Percentiles rank a stretch among this genome's conserved stretches.
These are phyloP conservation scores for Falco cherrug DNA, from an alignment of 2,797 vertebrate genomes.

Conservation along the genomic window DNA sequence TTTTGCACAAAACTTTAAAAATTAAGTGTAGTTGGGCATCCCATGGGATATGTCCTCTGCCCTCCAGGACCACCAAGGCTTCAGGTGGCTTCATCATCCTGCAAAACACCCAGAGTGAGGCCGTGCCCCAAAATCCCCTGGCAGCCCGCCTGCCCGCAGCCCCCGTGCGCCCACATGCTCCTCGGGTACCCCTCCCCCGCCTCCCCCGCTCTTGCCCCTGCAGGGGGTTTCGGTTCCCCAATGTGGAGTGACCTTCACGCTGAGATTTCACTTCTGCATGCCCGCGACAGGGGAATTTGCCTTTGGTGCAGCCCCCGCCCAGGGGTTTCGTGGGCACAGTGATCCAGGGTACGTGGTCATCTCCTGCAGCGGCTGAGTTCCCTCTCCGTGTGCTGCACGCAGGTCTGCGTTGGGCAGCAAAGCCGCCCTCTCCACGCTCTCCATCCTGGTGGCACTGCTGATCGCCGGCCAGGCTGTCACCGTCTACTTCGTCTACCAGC, in stretches of 20 bases:
- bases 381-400: neutral
- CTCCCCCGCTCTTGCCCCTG: accelerated
- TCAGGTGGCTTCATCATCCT: neutral
- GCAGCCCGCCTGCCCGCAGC: neutral
- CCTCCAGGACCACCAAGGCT: accelerated
- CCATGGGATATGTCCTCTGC: accelerated
- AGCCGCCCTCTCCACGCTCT: constrained; percentile 80
- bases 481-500: constrained; percentile 84
- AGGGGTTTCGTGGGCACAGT: accelerated
- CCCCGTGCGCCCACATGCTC: neutral
- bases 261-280: constrained; percentile 24
- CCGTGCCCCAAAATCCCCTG: neutral
- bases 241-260: neutral
- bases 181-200: accelerated
- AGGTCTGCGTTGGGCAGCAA: constrained; percentile 70
- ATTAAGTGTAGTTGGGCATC: accelerated
- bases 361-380: neutral
- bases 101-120: neutral
- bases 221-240: neutral
- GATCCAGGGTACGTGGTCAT: neutral
- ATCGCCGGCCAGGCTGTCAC: constrained; percentile 89
- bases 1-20: neutral
- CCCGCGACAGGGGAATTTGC: neutral
- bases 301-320: neutral
- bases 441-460: constrained; percentile 87